These are phyloP conservation scores for Nephila pilipes DNA, from an alignment of 1,140 invertebrate genomes.

Conservation along the genomic window DNA sequence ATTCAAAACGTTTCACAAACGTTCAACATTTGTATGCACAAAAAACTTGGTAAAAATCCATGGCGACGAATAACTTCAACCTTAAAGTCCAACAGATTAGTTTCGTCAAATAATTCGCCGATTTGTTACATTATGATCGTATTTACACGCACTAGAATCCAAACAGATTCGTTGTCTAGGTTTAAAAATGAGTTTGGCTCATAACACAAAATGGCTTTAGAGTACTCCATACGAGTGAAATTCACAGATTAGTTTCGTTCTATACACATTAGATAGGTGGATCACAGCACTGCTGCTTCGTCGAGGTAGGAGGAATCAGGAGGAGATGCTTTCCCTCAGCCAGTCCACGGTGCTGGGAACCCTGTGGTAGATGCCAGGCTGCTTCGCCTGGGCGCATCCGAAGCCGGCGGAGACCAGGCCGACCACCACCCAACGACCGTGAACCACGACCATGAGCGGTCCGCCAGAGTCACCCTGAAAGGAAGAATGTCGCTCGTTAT, in stretches of 20 bases:
- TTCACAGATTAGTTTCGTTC: neutral
- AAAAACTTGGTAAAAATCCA: neutral
- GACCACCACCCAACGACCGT: conserved; percentile 87
- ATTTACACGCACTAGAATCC: neutral
- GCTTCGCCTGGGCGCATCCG: conserved; percentile 90
- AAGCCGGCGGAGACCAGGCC: conserved; percentile 93
- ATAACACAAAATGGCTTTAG: neutral
- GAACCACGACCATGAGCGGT: conserved; percentile 87
- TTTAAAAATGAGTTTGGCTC: neutral
- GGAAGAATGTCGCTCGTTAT: neutral
- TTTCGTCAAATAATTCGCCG: neutral
- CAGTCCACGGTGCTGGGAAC: conserved; percentile 79
- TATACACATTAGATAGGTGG: neutral
- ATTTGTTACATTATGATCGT: neutral
- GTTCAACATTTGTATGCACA: conserved; percentile 37
- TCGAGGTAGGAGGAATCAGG: neutral
- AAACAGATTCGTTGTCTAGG: neutral
- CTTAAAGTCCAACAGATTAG: neutral
- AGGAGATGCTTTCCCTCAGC: conserved; percentile 77
- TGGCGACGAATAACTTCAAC: neutral
- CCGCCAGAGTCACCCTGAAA: conserved; percentile 94
- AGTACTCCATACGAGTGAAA: neutral
- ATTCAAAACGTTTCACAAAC: conserved; percentile 32
- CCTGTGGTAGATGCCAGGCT: conserved; percentile 84
- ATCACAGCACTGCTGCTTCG: conserved; percentile 21